Percentiles rank a stretch among this genome's conserved stretches.
Conservation (phyloP, 2,888 invertebrate genomes). For the Chloroclysta siterata region DNA sequence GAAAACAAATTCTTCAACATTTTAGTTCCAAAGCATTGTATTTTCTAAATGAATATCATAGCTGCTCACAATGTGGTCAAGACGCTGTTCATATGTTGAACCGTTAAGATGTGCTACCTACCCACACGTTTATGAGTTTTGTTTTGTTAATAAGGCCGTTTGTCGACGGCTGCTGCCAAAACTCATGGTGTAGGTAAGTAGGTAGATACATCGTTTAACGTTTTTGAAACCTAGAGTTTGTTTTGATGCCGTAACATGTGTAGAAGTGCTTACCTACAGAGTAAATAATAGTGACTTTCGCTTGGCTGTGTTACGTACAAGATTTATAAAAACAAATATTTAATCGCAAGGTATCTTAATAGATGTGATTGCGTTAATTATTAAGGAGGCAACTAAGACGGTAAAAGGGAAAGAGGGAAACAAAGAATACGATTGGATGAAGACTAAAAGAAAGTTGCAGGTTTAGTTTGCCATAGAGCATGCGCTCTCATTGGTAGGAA, state of each 20-base stretch:
- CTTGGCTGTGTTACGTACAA: constrained; percentile 16
- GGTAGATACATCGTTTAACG: too few relatives aligned
- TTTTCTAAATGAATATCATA: constrained; percentile 35
- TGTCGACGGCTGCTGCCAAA: constrained; percentile 40
- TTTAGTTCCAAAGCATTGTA: constrained; percentile 25
- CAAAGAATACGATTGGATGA: too few relatives aligned
- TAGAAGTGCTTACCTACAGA: neutral
- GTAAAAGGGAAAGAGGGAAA: too few relatives aligned
- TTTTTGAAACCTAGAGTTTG: constrained; percentile 24
- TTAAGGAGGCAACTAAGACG: neutral
- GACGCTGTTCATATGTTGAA: constrained; percentile 49
- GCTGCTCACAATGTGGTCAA: constrained; percentile 48
- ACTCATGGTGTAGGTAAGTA: constrained; percentile 16
- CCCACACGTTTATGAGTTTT: constrained; percentile 55
- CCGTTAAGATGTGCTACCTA: constrained; percentile 52
- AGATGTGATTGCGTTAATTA: neutral
- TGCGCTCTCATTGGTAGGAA: too few relatives aligned
- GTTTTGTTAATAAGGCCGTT: constrained; percentile 58
- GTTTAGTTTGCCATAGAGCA: too few relatives aligned
- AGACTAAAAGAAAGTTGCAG: too few relatives aligned
- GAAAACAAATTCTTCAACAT: constrained; percentile 27
- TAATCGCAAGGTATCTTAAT: neutral
- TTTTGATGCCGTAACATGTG: constrained; percentile 17
- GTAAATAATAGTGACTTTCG: constrained; percentile 26
- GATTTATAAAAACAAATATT: neutral